Evolutionary conservation across 1,140 invertebrate species (phyloP).

Genomic region (Pemphigus obesinymphae): DNA sequence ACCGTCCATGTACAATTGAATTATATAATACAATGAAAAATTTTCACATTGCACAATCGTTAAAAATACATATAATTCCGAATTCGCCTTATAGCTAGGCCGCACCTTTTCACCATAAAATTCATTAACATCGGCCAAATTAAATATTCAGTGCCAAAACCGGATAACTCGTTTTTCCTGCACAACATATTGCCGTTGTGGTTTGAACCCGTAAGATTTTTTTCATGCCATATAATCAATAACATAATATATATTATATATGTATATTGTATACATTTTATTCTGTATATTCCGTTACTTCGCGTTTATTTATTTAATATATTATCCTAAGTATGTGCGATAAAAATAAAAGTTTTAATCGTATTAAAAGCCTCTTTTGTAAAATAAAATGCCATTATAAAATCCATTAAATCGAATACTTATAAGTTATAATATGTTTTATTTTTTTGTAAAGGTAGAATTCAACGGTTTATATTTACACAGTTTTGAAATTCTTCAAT

Average conservation of each 20-base stretch:
- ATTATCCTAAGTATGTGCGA: background rate
- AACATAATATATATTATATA: background rate
- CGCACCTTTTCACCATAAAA: too few species aligned
- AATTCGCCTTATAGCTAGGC: too few species aligned
- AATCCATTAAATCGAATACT: background rate
- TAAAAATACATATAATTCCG: too few species aligned
- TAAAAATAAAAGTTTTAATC: background rate
- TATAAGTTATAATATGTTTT: too few species aligned
- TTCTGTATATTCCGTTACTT: background rate
- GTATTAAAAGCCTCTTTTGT: background rate
- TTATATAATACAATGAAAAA: too few species aligned
- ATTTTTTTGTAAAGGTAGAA: too few species aligned
- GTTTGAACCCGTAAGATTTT: background rate
- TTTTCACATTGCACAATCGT: too few species aligned
- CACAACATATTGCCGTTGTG: background rate
- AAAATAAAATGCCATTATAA: background rate
- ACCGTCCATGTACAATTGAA: too few species aligned
- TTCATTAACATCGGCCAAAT: too few species aligned
- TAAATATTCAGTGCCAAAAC: background rate
- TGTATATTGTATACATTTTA: background rate
- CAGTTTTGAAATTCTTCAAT: too few species aligned
- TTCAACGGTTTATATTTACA: too few species aligned
- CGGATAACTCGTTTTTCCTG: background rate
- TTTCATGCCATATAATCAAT: background rate
- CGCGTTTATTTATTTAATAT: background rate